These are phyloP conservation scores for Cephus cinctus DNA, from an alignment of 1,140 invertebrate genomes.

Conservation along the genomic window DNA sequence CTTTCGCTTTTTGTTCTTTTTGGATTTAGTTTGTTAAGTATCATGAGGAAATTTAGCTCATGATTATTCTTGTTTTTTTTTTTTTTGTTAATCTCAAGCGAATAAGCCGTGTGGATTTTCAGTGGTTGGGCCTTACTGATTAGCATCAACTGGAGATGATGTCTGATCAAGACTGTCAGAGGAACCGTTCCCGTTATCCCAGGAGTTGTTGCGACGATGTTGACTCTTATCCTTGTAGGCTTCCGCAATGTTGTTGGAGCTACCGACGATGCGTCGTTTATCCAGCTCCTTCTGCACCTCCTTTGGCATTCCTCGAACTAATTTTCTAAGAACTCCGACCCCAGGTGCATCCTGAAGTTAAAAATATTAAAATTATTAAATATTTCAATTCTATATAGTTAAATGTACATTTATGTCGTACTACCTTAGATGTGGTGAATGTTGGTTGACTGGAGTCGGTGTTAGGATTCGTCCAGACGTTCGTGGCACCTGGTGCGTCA, in stretches of 20 bases:
- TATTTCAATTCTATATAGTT: background rate
- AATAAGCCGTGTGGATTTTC: too few species aligned
- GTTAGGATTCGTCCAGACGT: constrained; percentile 73
- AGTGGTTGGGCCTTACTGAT: too few species aligned
- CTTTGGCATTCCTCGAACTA: constrained; percentile 50
- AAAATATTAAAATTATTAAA: background rate
- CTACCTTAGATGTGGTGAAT: constrained; percentile 23
- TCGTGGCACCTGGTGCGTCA: constrained; percentile 52
- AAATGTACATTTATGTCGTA: constrained; percentile 14
- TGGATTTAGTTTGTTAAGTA: background rate
- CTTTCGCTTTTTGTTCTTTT: background rate
- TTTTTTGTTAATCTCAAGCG: too few species aligned
- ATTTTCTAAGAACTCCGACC: constrained; percentile 16
- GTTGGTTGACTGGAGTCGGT: constrained; percentile 44
- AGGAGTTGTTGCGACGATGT: constrained; percentile 49
- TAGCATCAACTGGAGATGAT: constrained; percentile 27
- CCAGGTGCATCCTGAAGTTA: constrained; percentile 12
- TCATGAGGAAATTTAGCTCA: background rate
- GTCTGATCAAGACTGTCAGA: constrained; percentile 34
- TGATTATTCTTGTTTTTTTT: too few species aligned
- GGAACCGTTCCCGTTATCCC: constrained; percentile 47
- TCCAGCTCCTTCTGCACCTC: constrained; percentile 62
- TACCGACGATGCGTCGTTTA: constrained; percentile 59
- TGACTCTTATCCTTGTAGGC: constrained; percentile 49
- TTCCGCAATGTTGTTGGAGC: constrained; percentile 49